phyloP scores from a whole-genome alignment of 2,797 vertebrate species.

The Poecilia gillii region DNA sequence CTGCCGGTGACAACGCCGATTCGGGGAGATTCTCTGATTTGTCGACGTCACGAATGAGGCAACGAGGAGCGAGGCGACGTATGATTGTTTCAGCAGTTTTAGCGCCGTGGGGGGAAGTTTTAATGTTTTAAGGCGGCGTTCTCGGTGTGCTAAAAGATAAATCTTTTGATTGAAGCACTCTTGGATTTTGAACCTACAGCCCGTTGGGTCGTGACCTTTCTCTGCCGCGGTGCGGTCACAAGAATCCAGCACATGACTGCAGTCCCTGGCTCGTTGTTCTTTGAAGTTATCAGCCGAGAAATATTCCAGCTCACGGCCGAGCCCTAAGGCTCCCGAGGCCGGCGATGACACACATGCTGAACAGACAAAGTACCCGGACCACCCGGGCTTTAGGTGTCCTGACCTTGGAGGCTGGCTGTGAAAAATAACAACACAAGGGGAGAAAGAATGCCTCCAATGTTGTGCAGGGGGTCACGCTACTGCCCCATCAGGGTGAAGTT shows the following conservation, averaged over 20 bases:
- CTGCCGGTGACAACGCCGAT: constrained; percentile 70
- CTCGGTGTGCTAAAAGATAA: constrained; percentile 1
- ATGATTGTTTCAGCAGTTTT: constrained; percentile 3
- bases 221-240: constrained; percentile 35
- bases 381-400: constrained; percentile 76
- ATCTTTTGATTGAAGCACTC: constrained; percentile 2
- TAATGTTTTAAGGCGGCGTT: background rate
- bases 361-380: constrained; percentile 77
- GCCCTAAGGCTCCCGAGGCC: constrained; percentile 58
- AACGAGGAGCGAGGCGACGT: constrained; percentile 15
- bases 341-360: constrained; percentile 79
- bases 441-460: constrained; percentile 68
- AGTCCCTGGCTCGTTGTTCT: constrained; percentile 70
- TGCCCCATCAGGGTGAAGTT: constrained; percentile 65
- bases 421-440: constrained; percentile 74
- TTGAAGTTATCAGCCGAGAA: constrained; percentile 77
- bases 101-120: constrained; percentile 3
- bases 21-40: constrained; percentile 69
- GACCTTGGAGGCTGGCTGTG: constrained; percentile 78
- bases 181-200: constrained; percentile 32
- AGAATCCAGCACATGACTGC: constrained; percentile 69
- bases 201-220: constrained; percentile 51
- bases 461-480: constrained; percentile 59
- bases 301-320: constrained; percentile 57
- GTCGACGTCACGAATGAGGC: constrained; percentile 66